Base-by-base conservation (phyloP, 2,797 vertebrate genomes). In the Macropus fuliginosus region DNA sequence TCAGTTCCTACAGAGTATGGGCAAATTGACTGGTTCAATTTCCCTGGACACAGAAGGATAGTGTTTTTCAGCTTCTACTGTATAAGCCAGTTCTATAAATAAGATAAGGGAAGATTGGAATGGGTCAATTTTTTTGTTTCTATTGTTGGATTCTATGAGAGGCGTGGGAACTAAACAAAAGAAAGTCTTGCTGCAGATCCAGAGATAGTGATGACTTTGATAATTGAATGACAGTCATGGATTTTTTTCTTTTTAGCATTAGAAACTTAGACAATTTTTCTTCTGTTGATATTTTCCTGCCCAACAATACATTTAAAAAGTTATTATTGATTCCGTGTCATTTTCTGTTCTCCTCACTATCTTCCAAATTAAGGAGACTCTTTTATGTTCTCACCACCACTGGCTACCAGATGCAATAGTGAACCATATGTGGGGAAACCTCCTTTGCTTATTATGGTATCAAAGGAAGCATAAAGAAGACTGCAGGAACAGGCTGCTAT, bases 331-430 rank as follows among this genome's bases (percentile, higher is more conserved):
- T 46, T 24, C 2, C 16, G 90, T 87, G 28, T 91, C 89, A 34
- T n/a, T 92, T 95, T 95, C 95, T 46, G 3, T 46, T 16, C 8
- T 8, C 34, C 1, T 52, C 96, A 56, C 57, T 50, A 93, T 50
- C 93, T 28, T 3, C 18, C 91, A 96, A 93, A 59, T 93, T 21
- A 91, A 56, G 95, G 90, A 0, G 4, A 92, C 94, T 91, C 2
- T 90, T 96, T 91, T 93, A 31, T 93, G 55, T 54, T 93, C 54
- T 74, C 54, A 56, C 46, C 0, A 54, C 92, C 91, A 12, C 3
- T 92, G n/a, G 29, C n/a, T 91, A 0, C 56, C 91, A 96, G 55
- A 96, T 92, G 81, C 90, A 94, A 95, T 12, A 91, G 4, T 46
- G 59, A 59, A 50, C 13, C 46, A 6, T 93, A 27, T 27, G 16